Evolutionary conservation across 35 echinoderm and acorn worm species (phyloP).

Genomic region (Heliocidaris tuberculata): DNA sequence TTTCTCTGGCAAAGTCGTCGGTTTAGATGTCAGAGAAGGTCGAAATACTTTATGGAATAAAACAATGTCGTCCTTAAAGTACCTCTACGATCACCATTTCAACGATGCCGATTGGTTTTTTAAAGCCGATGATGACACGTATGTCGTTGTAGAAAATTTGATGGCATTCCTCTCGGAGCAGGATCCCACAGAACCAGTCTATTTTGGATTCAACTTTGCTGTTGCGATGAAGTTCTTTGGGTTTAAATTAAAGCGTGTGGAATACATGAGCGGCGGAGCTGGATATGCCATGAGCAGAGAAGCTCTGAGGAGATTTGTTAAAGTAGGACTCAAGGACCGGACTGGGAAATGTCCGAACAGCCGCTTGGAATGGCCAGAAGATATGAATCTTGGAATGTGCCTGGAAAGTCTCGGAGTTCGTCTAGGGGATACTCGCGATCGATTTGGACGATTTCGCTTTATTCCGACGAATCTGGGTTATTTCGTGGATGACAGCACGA

Average conservation of each 20-base stretch:
- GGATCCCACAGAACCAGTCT: slow-evolving; percentile 60
- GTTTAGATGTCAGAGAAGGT: slow-evolving; percentile 59
- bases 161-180: slow-evolving; percentile 62
- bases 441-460: background rate
- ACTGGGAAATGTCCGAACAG: background rate
- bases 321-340: slow-evolving; percentile 14
- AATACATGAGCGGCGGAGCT: slow-evolving; percentile 82
- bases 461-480: background rate
- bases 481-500: background rate
- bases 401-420: slow-evolving; percentile 43
- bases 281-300: slow-evolving; percentile 75
- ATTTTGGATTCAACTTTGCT: slow-evolving; percentile 64
- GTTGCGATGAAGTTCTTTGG: background rate
- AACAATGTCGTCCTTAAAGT: slow-evolving; percentile 68
- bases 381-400: slow-evolving; percentile 44
- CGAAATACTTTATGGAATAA: slow-evolving; percentile 73
- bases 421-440: slow-evolving; percentile 40
- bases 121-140: slow-evolving; percentile 89
- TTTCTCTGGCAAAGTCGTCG: slow-evolving; percentile 65
- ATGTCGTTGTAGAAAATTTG: slow-evolving; percentile 75
- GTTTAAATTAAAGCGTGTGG: slow-evolving; percentile 49
- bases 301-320: slow-evolving; percentile 56
- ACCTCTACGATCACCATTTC: slow-evolving; percentile 69
- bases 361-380: slow-evolving; percentile 4
- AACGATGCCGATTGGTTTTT: slow-evolving; percentile 91